Percentiles rank a stretch among this genome's conserved stretches.
Conservation (phyloP, 2,797 vertebrate genomes). For the Argyrosomus regius region DNA sequence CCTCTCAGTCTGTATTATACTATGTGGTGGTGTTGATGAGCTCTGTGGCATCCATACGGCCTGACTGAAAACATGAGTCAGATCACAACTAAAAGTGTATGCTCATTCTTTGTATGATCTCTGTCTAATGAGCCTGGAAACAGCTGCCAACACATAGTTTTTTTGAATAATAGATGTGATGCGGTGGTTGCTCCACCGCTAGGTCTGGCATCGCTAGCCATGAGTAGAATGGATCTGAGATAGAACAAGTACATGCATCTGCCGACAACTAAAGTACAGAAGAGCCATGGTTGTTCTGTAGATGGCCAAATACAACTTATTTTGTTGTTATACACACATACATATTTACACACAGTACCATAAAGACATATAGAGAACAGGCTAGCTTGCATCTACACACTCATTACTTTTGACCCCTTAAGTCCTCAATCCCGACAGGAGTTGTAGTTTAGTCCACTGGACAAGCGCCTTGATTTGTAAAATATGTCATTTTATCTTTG, state of each 20-base stretch:
- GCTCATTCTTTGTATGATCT: conserved; percentile 40
- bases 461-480: conserved; percentile 31
- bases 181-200: conserved; percentile 35
- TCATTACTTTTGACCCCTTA: conserved; percentile 34
- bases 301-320: conserved; percentile 10
- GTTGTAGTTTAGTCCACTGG: conserved; percentile 27
- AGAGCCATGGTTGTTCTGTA: not conserved
- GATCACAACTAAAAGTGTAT: conserved; percentile 43
- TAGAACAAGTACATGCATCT: conserved; percentile 42
- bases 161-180: conserved; percentile 73
- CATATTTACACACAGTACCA: not conserved
- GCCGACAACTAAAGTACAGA: conserved; percentile 25
- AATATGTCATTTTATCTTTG: conserved; percentile 41
- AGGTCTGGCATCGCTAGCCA: conserved; percentile 40
- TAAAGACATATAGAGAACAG: conserved; percentile 1
- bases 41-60: conserved; percentile 16
- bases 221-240: conserved; percentile 37
- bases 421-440: conserved; percentile 58
- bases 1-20: conserved; percentile 3
- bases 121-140: conserved; percentile 63
- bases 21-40: not conserved
- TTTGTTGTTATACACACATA: conserved; percentile 17
- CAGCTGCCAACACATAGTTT: conserved; percentile 62
- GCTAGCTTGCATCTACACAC: conserved; percentile 31
- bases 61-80: conserved; percentile 27